Evolutionary conservation across 2,113 vertebrate genomes (phyloP), one percentile per base, ranked within the genome.

Genomic region (Lontra canadensis): DNA sequence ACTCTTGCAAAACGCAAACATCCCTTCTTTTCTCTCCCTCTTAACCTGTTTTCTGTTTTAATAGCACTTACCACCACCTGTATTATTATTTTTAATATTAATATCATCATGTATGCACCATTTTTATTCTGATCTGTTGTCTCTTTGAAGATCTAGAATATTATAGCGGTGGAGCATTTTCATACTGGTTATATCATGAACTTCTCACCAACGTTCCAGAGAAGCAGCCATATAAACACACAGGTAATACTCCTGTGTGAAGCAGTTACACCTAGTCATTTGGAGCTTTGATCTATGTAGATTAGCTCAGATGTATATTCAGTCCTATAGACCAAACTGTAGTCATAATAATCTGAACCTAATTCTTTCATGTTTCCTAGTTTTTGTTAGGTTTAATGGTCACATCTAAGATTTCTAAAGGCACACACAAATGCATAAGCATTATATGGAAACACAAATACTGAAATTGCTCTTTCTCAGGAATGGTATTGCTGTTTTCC

Each of bases 1-100:
- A 13, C 55, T 84, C 52, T 83, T 88, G 34, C 34, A 57, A 82
- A 95, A 31, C 39, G 29, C 65, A 74, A 88, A 80, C 4, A n/a
- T 61, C 47, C 42, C 13, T 36, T 79, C 55, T 31, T 80, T 63
- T 55, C 59, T 83, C 90, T 65, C 42, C 44, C 39, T 86, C 67
- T 83, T 59, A 63, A 69, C 26, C 49, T 69, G 86, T 52, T 97
- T 91, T 57, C 36, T 83, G 23, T 71, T 95, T 92, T 93, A 86
- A 94, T 44, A 78, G 71, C 83, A 11, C 34, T 94, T 49, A 29
- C 67, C 90, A 81, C 49, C 79, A 86, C 42, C 81, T 82, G 59
- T 49, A 61, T n/a, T 83, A 42, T 59, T 76, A 2, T 52, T 85
- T 90, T 83, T 71, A 57, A 83, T 73, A 59, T 85, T 73, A 81